phyloP scores from a whole-genome alignment of 2,797 vertebrate genomes.

The Crocodylus rhombifer region DNA sequence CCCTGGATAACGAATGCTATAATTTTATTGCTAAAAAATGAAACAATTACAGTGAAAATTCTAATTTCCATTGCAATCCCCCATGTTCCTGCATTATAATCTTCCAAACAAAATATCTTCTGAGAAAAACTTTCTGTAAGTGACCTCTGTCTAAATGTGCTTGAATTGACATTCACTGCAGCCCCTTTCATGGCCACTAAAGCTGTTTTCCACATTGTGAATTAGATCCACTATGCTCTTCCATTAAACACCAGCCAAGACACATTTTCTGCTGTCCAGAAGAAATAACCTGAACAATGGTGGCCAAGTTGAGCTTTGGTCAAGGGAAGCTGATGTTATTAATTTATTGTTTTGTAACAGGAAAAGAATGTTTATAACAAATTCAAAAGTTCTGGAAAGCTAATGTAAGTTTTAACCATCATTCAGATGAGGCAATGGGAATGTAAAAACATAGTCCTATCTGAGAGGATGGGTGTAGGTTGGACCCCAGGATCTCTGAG shows the following conservation, averaged over 20 bases:
- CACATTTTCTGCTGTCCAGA: not conserved
- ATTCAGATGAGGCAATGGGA: too few species aligned
- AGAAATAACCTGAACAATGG: accelerated
- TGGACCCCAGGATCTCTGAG: too few species aligned
- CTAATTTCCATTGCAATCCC: not conserved
- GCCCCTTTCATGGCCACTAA: not conserved
- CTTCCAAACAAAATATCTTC: not conserved
- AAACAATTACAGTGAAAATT: not conserved
- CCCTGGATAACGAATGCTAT: not conserved
- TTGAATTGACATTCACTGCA: accelerated
- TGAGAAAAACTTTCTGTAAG: not conserved
- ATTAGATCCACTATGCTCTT: not conserved
- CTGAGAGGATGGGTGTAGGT: too few species aligned
- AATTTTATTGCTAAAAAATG: not conserved
- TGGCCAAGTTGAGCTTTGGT: not conserved
- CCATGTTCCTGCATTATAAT: not conserved
- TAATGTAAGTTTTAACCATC: too few species aligned
- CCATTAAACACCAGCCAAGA: not conserved
- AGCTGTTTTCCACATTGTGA: not conserved
- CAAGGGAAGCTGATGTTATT: not conserved
- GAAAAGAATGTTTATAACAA: not conserved
- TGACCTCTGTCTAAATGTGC: not conserved
- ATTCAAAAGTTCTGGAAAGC: not conserved
- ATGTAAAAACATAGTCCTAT: too few species aligned
- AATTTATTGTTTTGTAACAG: not conserved